Base-by-base conservation (phyloP, 1,140 invertebrate species). In the Eupristina koningsbergeri region DNA sequence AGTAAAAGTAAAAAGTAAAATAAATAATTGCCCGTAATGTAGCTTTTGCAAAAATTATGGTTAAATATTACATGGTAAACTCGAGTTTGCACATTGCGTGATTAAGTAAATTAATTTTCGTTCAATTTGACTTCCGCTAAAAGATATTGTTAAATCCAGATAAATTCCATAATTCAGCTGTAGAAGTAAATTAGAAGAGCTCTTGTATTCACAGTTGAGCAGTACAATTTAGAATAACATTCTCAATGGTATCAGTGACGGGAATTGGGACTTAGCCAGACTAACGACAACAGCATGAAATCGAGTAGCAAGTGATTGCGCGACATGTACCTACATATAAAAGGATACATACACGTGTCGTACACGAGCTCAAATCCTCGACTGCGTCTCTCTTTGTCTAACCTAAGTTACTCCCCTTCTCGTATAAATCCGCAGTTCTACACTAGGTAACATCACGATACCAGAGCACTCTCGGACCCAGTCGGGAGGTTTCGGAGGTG, bases 401-500 rank as follows among this genome's bases (percentile, higher is more conserved):
- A 63, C 31, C 31, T 73, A 80, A 80, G 63, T 58, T 41, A 79
- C 39, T 64, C 7, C 39, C 41, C 63, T 29, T 39, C 50, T 50
- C n/a, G 36, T 41, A 41, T 71, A 71, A 71, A 71, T 75, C 76
- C 76, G 41, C 77, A 71, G 73, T 41, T 26, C 79, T 36, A 41
- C 22, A 81, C 9, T 67, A 13, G 41, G 47, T 6, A 53, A 36
- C 11, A 41, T 45, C 22, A 45, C 5, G 0, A 29, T 47, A 34
- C 45, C 17, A 58, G 6, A 11, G 8, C n/a, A n/a, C n/a, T n/a
- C n/a, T 29, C 50, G 47, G 17, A 53, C 11, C 17, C 61, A 61
- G 36, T 47, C 17, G 61, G 39, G 39, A 79, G 39, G 47, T 64
- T 79, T 79, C 13, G 36, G 29, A 17, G 34, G 13, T 41, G n/a